These are phyloP conservation scores for Phalacrocorax brasilianus DNA, from an alignment of 2,113 vertebrate species.

Conservation along the genomic window DNA sequence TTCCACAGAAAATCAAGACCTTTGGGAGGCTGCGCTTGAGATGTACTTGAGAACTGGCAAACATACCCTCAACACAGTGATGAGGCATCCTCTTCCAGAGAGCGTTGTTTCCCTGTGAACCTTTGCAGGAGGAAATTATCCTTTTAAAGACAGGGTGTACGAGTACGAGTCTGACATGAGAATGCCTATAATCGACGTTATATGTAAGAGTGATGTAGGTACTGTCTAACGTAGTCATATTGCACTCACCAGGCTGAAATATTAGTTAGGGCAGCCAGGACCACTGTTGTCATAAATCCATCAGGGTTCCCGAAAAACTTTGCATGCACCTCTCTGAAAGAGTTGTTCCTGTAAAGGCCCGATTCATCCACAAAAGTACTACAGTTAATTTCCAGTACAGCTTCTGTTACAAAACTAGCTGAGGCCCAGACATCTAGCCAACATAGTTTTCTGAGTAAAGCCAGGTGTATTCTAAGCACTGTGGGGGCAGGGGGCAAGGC, in stretches of 20 bases:
- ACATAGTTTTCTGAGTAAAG: background rate
- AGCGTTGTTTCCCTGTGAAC: background rate
- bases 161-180: background rate
- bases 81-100: background rate
- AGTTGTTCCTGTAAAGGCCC: background rate
- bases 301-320: background rate
- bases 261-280: background rate
- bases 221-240: background rate
- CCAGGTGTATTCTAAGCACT: background rate
- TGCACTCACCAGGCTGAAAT: background rate
- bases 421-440: background rate
- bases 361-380: background rate
- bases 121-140: background rate
- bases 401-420: background rate
- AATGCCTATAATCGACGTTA: background rate
- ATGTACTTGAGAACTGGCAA: background rate
- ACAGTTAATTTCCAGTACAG: background rate
- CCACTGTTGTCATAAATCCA: background rate
- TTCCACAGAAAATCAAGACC: background rate
- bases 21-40: background rate
- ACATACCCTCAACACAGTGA: background rate
- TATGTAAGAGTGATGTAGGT: background rate
- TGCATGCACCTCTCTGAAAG: background rate
- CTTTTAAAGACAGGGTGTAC: background rate
- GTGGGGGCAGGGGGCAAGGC: background rate